phyloP scores from a whole-genome alignment of 2,797 vertebrate species.

The Falco cherrug region DNA sequence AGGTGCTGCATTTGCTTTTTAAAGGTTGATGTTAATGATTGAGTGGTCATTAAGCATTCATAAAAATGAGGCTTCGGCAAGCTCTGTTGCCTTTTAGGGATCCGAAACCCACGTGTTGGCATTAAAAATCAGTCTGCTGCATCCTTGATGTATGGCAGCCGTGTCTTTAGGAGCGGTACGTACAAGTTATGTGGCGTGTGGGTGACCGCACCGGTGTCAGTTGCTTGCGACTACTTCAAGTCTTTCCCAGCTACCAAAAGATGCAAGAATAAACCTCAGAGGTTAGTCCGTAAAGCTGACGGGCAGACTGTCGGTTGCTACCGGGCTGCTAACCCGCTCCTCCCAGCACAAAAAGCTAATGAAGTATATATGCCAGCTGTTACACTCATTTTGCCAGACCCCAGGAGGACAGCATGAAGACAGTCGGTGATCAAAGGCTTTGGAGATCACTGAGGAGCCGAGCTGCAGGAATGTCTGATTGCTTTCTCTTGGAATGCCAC shows the following conservation, averaged over 20 bases:
- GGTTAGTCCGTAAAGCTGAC: background rate
- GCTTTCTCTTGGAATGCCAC: conserved; percentile 68
- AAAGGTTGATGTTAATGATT: conserved; percentile 38
- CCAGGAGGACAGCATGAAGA: conserved; percentile 65
- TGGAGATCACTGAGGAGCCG: conserved; percentile 54
- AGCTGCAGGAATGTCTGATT: conserved; percentile 65
- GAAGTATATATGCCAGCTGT: conserved; percentile 66
- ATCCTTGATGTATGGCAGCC: background rate
- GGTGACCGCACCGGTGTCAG: background rate
- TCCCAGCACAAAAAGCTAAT: background rate
- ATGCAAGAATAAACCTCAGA: background rate
- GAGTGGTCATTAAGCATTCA: conserved; percentile 31
- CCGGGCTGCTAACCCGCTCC: background rate
- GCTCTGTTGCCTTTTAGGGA: background rate
- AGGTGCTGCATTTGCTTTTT: conserved; percentile 59
- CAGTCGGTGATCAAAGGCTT: conserved; percentile 65
- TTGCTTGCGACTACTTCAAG: rapidly evolving
- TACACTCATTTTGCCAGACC: conserved; percentile 63
- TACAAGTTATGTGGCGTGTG: background rate
- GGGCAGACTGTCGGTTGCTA: background rate
- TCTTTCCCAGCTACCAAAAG: background rate
- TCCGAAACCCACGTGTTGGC: rapidly evolving
- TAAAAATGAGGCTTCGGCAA: background rate
- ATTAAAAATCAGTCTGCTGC: rapidly evolving
- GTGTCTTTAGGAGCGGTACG: background rate